phyloP scores from a whole-genome alignment of 2,888 invertebrate species.

The Parnassius glacialis region DNA sequence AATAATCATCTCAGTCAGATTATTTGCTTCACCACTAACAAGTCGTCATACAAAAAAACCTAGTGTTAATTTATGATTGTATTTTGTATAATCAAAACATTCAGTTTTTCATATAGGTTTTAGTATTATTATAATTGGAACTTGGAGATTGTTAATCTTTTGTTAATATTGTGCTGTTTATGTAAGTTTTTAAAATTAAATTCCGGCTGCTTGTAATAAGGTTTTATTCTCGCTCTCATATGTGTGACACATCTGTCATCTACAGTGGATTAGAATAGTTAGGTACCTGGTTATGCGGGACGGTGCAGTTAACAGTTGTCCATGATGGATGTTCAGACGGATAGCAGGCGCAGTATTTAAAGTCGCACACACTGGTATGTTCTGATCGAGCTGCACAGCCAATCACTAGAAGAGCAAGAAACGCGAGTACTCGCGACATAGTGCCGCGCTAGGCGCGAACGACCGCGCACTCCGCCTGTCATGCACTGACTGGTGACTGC shows the following conservation, averaged over 20 bases:
- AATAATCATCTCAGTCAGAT: too few relatives aligned
- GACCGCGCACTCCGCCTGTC: slow-evolving; percentile 58
- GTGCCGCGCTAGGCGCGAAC: slow-evolving; percentile 65
- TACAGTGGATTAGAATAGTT: slow-evolving; percentile 29
- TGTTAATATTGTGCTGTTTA: too few relatives aligned
- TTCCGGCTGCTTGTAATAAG: slow-evolving; percentile 6
- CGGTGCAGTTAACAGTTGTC: slow-evolving; percentile 84
- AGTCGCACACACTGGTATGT: slow-evolving; percentile 68
- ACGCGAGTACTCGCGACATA: slow-evolving; percentile 61
- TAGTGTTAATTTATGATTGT: too few relatives aligned
- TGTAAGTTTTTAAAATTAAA: slow-evolving; percentile 2
- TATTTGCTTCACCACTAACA: too few relatives aligned
- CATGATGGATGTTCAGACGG: slow-evolving; percentile 79
- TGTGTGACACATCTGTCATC: slow-evolving; percentile 19
- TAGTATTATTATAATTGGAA: too few relatives aligned
- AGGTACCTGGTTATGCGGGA: slow-evolving; percentile 80
- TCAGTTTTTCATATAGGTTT: too few relatives aligned
- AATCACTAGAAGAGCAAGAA: slow-evolving; percentile 73
- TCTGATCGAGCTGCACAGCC: slow-evolving; percentile 37
- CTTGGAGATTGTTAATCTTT: too few relatives aligned
- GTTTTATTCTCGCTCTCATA: slow-evolving; percentile 5
- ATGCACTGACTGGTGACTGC: slow-evolving; percentile 52
- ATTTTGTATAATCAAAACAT: too few relatives aligned
- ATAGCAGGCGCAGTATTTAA: slow-evolving; percentile 81
- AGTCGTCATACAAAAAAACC: too few relatives aligned